These are phyloP conservation scores for Chrosomus eos DNA, from an alignment of 2,797 vertebrate species.

Conservation along the genomic window DNA sequence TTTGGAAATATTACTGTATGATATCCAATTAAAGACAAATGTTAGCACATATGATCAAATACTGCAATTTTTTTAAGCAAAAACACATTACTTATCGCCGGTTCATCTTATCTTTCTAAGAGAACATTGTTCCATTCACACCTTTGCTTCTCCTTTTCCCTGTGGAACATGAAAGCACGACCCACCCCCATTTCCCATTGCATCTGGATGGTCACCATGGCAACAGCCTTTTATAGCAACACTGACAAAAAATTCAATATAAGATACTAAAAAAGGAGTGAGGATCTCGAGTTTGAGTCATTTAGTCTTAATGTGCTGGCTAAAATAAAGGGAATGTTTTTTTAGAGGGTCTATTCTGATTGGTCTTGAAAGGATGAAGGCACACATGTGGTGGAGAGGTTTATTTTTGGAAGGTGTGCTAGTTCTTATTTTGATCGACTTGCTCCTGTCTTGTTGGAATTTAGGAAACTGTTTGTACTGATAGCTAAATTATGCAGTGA, in stretches of 20 bases:
- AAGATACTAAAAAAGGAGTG: constrained; percentile 43
- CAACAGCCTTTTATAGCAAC: constrained; percentile 60
- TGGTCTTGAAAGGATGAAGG: not conserved
- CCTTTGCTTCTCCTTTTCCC: constrained; percentile 49
- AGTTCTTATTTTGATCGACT: not conserved
- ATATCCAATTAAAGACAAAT: not conserved
- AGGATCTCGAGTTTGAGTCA: constrained; percentile 33
- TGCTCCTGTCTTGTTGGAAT: constrained; percentile 3
- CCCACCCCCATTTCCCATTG: constrained; percentile 14
- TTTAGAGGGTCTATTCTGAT: not conserved
- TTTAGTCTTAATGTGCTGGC: constrained; percentile 30
- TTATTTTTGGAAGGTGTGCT: constrained; percentile 10
- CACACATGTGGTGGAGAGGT: not conserved
- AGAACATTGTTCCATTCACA: constrained; percentile 50
- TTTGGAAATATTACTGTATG: not conserved
- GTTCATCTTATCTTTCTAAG: constrained; percentile 25
- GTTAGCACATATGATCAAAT: not conserved
- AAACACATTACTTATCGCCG: not conserved
- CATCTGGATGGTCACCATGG: constrained; percentile 58
- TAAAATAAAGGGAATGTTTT: constrained; percentile 9
- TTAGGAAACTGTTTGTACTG: not conserved
- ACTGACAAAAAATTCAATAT: constrained; percentile 54
- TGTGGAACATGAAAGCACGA: constrained; percentile 40
- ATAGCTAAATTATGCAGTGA: not conserved
- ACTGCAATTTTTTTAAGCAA: not conserved